phyloP scores from a whole-genome alignment of 1,140 invertebrate species.

The Drosophila sucinea region DNA sequence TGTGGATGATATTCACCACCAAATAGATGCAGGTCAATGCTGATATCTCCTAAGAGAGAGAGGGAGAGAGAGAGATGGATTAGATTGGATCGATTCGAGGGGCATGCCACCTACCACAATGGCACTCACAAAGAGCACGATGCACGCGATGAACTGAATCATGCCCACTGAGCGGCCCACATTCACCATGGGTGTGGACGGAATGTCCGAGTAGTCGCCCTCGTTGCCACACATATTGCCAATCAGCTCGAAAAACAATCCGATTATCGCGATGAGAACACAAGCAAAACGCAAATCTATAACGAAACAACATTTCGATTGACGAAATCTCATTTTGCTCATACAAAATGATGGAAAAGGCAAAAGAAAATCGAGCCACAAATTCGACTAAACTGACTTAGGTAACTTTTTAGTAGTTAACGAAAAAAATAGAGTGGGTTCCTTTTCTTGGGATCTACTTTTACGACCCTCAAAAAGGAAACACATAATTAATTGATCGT shows the following conservation, averaged over 20 bases:
- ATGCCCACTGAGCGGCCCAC: background rate
- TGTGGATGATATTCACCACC: background rate
- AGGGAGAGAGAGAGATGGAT: too few species aligned
- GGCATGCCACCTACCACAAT: conserved; percentile 7
- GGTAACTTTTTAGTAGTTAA: too few species aligned
- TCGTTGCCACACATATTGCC: background rate
- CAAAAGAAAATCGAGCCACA: background rate
- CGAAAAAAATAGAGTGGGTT: too few species aligned
- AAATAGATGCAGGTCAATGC: background rate
- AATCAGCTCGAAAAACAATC: conserved; percentile 11
- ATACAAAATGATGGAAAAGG: background rate
- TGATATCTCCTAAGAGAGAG: background rate
- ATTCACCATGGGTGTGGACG: background rate
- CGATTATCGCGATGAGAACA: conserved; percentile 16
- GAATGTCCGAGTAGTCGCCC: accelerated
- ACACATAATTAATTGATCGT: too few species aligned
- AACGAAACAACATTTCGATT: conserved; percentile 24
- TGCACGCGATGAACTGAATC: conserved; percentile 13
- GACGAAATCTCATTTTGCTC: conserved; percentile 25
- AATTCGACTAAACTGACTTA: background rate
- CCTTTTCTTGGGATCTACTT: too few species aligned
- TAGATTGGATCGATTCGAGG: too few species aligned
- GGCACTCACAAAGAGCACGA: background rate
- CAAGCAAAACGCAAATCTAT: conserved; percentile 27
- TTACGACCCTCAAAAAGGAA: too few species aligned